A percentile compares a stretch with the other conserved stretches of the same genome.
Evolutionary conservation across 2,113 vertebrate species (phyloP).

Genomic region (Scomber scombrus): DNA sequence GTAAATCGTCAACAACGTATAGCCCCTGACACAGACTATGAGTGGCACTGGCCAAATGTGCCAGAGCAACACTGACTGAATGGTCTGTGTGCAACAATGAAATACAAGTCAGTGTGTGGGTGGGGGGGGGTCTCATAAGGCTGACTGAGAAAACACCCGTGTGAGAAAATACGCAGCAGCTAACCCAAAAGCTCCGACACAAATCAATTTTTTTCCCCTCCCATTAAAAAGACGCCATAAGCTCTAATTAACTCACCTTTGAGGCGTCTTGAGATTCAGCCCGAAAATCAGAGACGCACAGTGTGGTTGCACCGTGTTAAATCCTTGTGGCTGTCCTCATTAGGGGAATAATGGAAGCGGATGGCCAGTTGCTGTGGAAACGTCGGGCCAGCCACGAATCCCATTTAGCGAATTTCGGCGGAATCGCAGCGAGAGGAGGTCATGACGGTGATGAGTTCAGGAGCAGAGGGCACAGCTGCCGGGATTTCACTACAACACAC

Average conservation of each 20-base stretch:
- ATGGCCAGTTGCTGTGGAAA: constrained; percentile 68
- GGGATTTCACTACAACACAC: no score
- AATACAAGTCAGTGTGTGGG: constrained; percentile 49
- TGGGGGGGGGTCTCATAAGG: neutral
- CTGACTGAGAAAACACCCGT: constrained; percentile 10
- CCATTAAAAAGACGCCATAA: neutral
- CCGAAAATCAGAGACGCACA: constrained; percentile 73
- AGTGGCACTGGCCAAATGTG: constrained; percentile 54
- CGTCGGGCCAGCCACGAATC: constrained; percentile 64
- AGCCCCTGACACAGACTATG: constrained; percentile 34
- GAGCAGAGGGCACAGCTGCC: constrained; percentile 61
- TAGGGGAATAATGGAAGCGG: constrained; percentile 62
- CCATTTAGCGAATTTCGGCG: constrained; percentile 76
- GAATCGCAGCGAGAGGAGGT: constrained; percentile 60
- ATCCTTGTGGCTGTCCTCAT: constrained; percentile 76
- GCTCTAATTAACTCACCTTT: constrained; percentile 73
- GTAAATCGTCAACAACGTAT: constrained; percentile 36
- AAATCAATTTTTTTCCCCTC: neutral
- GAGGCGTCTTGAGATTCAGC: constrained; percentile 74
- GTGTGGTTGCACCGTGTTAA: constrained; percentile 60
- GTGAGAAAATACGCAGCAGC: constrained; percentile 24
- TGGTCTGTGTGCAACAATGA: constrained; percentile 74
- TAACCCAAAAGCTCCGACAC: neutral
- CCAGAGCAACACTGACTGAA: constrained; percentile 44
- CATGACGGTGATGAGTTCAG: constrained; percentile 68